phyloP scores from a whole-genome alignment of 2,888 invertebrate genomes.

The Drosophila neonasuta region DNA sequence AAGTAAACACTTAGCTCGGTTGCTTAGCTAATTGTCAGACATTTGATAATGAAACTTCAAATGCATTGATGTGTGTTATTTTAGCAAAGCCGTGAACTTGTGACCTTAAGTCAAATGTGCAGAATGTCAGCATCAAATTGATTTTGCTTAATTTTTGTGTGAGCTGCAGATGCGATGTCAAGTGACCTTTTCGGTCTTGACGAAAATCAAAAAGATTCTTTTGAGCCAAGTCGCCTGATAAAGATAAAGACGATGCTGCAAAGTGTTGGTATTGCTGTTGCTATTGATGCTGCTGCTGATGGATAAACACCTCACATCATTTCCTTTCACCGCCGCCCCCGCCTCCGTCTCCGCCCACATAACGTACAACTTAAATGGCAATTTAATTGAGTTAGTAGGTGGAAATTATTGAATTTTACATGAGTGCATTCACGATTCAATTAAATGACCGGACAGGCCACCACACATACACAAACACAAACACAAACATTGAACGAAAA shows the following conservation, averaged over 20 bases:
- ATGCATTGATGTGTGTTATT: constrained; percentile 1
- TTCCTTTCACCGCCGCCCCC: not conserved
- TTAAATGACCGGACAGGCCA: constrained; percentile 41
- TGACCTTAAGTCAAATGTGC: not conserved
- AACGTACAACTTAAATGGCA: constrained; percentile 48
- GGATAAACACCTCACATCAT: constrained; percentile 9
- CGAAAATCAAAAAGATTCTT: constrained; percentile 13
- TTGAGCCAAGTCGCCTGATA: constrained; percentile 11
- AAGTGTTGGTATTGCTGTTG: not conserved
- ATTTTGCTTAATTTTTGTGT: constrained; percentile 3
- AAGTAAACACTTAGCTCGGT: not conserved
- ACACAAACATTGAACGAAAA: constrained; percentile 2
- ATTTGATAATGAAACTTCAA: constrained; percentile 2
- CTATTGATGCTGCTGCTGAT: not conserved
- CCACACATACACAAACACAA: constrained; percentile 2
- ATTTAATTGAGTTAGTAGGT: constrained; percentile 63
- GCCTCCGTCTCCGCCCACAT: not conserved
- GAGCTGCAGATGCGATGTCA: constrained; percentile 8
- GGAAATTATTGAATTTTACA: constrained; percentile 70
- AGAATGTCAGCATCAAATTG: not conserved
- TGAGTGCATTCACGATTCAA: constrained; percentile 70
- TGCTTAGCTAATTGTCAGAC: constrained; percentile 9
- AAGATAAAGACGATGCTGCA: not conserved
- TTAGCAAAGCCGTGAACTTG: constrained; percentile 1
- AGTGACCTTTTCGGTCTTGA: constrained; percentile 20